A percentile compares a stretch with the other conserved stretches of the same genome.
These are phyloP conservation scores for Lymantria dispar DNA, from an alignment of 2,888 invertebrate species.

Conservation along the genomic window DNA sequence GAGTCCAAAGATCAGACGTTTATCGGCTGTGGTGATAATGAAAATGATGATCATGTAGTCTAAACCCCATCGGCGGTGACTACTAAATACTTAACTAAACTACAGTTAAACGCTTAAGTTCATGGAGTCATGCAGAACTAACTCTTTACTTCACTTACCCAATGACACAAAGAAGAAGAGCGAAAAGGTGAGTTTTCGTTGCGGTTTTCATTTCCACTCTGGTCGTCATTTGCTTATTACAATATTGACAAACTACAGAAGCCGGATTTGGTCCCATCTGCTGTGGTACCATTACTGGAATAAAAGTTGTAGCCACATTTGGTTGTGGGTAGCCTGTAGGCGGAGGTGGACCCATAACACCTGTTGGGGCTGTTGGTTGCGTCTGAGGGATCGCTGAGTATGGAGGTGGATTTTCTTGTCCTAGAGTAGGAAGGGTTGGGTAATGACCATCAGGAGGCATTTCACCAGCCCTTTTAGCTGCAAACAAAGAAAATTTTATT, in stretches of 20 bases:
- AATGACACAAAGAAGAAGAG: slow-evolving; percentile 70
- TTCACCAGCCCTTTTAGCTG: not conserved
- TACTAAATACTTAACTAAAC: too few species aligned
- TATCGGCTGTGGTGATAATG: too few species aligned
- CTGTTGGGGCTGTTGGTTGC: slow-evolving; percentile 2
- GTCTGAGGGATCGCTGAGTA: not conserved
- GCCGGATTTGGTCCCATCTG: slow-evolving; percentile 46
- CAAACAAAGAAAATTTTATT: not conserved
- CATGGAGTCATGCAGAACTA: too few species aligned
- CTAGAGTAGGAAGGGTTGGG: not conserved
- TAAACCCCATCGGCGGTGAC: too few species aligned
- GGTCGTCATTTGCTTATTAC: slow-evolving; percentile 67
- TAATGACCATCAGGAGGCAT: not conserved
- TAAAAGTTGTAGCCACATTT: not conserved
- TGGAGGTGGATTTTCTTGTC: slow-evolving; percentile 2
- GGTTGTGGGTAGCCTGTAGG: not conserved
- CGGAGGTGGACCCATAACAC: slow-evolving; percentile 1
- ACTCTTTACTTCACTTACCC: slow-evolving; percentile 46
- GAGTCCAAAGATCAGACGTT: too few species aligned
- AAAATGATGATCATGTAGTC: too few species aligned
- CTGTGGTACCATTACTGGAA: slow-evolving; percentile 25
- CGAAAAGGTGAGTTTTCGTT: slow-evolving; percentile 78
- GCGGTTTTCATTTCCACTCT: slow-evolving; percentile 61
- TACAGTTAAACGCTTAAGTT: too few species aligned
- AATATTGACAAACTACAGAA: slow-evolving; percentile 62